Evolutionary conservation across 2,797 vertebrate species (phyloP), one percentile per base, ranked within the genome.

Genomic region (Atherinosoma microstoma): DNA sequence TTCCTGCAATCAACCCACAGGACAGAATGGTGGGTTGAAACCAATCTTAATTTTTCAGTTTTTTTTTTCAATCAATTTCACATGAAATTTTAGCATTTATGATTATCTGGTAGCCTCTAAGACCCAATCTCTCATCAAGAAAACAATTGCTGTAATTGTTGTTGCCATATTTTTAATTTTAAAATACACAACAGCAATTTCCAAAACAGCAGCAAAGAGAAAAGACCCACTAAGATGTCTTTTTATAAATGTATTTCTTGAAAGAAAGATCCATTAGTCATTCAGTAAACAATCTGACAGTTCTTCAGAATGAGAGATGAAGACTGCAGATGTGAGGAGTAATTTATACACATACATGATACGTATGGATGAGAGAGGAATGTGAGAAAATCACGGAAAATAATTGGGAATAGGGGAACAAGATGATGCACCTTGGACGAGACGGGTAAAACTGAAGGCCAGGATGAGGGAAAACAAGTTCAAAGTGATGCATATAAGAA

Each of bases 1-100:
- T 99, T 78, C 95, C 95, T 47, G 91, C 96, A 79, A 95, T 99
- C 84, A 98, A 98, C 75, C 96, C 97, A 76, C 97, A 98, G 9
- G 98, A 99, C 69, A 96, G 97, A 87, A 96, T 99, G 97, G 98
- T 99, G 95, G 84, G 94, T 90, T 40, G 27, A 70, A 36, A 47
- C 27, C 34, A 2, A 34, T 58, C 65, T 40, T 58, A 13, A 22
- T 57, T 58, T 57, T n/a, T 2, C 20, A 62, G 36, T 60, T 30
- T 65, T 27, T 6, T 34, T 2, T 27, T 22, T 61, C 34, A 8
- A 32, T 9, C 53, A 57, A 22, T 3, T 40, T 57, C 16, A 35
- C 9, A 35, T 58, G 27, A 7, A 35, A 3, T 56, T 12, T 49
- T 10, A 57, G 13, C 56, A 57, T 57, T 57, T 8, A 35, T 7